phyloP scores from a whole-genome alignment of 2,797 vertebrate species.

The Enteromius treurensis region DNA sequence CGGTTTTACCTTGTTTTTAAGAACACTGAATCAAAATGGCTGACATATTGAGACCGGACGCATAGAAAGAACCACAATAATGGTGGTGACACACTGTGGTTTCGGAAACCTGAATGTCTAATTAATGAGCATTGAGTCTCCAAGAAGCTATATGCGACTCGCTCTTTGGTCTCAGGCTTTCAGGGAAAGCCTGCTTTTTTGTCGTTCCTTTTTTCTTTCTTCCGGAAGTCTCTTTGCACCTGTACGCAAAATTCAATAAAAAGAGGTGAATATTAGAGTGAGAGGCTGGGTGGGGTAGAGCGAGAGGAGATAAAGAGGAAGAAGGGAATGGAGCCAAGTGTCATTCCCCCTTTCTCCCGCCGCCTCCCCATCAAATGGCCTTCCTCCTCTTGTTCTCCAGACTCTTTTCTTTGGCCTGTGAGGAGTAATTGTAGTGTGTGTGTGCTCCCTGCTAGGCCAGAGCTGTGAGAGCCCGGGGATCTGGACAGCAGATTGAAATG shows the following conservation, averaged over 20 bases:
- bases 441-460: constrained; percentile 59
- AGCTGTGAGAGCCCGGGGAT: constrained; percentile 70
- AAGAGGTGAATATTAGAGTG: constrained; percentile 54
- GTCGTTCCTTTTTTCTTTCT: constrained; percentile 11
- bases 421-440: constrained; percentile 73
- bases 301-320: constrained; percentile 49
- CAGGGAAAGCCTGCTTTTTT: constrained; percentile 30
- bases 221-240: constrained; percentile 62
- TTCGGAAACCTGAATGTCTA: constrained; percentile 21
- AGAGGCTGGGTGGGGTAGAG: constrained; percentile 51
- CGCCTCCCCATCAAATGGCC: constrained; percentile 70
- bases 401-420: constrained; percentile 60
- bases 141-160: constrained; percentile 7
- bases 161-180: constrained; percentile 40
- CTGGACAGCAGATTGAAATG: constrained; percentile 78
- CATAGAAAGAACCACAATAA: background rate
- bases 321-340: constrained; percentile 54
- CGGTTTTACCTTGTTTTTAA: background rate
- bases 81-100: constrained; percentile 3
- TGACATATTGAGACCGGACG: constrained; percentile 3
- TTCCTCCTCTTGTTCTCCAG: constrained; percentile 66
- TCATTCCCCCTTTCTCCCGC: constrained; percentile 51
- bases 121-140: constrained; percentile 30
- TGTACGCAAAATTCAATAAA: constrained; percentile 60
- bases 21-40: constrained; percentile 36